Percentiles rank a stretch among this genome's conserved stretches.
These are phyloP conservation scores for Rostratula benghalensis DNA, from an alignment of 2,113 vertebrate genomes.

Conservation along the genomic window DNA sequence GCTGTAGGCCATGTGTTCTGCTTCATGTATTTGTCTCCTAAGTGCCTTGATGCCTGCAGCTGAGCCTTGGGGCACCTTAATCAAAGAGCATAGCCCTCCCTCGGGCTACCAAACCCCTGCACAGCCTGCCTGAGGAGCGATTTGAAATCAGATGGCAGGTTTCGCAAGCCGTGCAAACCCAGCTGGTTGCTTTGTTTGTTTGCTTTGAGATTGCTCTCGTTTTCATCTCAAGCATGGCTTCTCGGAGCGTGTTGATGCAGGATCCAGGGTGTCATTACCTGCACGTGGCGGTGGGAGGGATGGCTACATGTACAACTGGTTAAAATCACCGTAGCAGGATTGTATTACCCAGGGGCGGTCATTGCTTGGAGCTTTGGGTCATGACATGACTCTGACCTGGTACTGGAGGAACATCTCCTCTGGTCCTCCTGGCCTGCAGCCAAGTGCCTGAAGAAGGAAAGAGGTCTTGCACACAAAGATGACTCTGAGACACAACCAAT, in stretches of 20 bases:
- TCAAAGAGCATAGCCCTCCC: not conserved
- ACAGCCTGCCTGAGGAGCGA: not conserved
- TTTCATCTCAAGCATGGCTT: not conserved
- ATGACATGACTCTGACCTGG: not conserved
- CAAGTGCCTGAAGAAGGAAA: not conserved
- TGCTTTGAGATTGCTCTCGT: not conserved
- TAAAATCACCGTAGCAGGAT: not conserved
- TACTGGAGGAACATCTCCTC: not conserved
- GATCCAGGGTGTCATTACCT: not conserved
- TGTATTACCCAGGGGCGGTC: not conserved
- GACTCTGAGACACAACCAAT: not conserved
- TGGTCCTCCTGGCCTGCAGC: not conserved
- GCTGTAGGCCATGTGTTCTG: not conserved
- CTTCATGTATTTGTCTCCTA: not conserved
- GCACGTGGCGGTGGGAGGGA: fast-evolving
- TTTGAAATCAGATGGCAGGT: not conserved
- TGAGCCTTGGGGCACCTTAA: not conserved
- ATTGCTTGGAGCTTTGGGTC: fast-evolving
- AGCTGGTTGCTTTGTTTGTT: not conserved
- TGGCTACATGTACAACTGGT: not conserved
- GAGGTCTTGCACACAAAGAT: not conserved
- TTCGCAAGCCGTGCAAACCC: not conserved
- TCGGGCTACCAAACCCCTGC: not conserved
- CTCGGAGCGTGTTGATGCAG: not conserved
- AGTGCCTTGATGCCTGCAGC: not conserved